Conservation (phyloP, 2,888 invertebrate species). For the Sturmia bella region DNA sequence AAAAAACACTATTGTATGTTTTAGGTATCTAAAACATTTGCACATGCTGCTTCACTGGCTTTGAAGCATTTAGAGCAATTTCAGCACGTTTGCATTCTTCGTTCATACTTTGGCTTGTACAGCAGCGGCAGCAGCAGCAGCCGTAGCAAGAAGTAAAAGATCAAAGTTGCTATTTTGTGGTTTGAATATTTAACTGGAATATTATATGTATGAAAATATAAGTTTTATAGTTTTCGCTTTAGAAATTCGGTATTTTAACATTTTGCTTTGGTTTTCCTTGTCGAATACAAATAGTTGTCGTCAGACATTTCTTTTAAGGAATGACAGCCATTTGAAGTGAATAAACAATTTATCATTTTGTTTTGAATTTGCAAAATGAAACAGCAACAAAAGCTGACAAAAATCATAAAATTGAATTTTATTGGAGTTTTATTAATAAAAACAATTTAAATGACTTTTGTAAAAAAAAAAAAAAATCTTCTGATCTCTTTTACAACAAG, state of each 20-base stretch:
- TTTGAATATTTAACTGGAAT: slow-evolving; percentile 67
- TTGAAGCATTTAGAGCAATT: slow-evolving; percentile 42
- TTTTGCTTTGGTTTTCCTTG: slow-evolving; percentile 1
- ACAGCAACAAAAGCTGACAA: not conserved
- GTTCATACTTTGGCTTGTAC: slow-evolving; percentile 26
- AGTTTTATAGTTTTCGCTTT: slow-evolving; percentile 52
- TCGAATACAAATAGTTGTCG: slow-evolving; percentile 45
- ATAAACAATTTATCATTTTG: slow-evolving; percentile 11
- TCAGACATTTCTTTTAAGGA: not conserved
- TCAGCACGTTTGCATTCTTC: slow-evolving; percentile 63
- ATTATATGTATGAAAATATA: slow-evolving; percentile 60
- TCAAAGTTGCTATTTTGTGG: slow-evolving; percentile 70
- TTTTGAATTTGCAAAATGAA: not conserved
- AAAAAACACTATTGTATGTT: slow-evolving; percentile 12
- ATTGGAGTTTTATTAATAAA: too few species aligned
- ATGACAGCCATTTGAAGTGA: slow-evolving; percentile 3
- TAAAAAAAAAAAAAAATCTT: too few species aligned
- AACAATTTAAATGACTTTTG: too few species aligned
- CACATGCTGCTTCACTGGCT: not conserved
- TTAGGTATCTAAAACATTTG: not conserved
- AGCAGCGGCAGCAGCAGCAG: slow-evolving; percentile 12
- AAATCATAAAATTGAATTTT: too few species aligned
- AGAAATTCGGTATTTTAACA: slow-evolving; percentile 61
- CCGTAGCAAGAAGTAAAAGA: slow-evolving; percentile 48
- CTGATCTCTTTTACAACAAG: too few species aligned